These are phyloP conservation scores for Apistogramma diplotaenia DNA, from an alignment of 2,113 vertebrate species.

Conservation along the genomic window DNA sequence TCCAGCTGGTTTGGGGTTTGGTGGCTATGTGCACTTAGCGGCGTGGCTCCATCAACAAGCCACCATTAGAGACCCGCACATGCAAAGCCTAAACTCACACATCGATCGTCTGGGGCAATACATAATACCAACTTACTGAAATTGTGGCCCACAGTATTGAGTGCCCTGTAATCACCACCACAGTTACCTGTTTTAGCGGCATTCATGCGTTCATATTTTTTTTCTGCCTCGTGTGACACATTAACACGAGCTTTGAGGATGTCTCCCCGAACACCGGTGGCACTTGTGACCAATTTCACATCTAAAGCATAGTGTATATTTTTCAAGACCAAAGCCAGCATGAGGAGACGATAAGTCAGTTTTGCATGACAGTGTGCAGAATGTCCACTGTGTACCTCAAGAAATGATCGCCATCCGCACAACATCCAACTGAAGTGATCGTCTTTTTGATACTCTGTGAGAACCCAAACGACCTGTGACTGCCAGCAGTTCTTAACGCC, in stretches of 20 bases:
- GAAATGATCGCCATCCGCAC: not conserved
- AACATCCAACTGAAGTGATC: constrained; percentile 3
- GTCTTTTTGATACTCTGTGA: not conserved
- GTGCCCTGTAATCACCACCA: constrained; percentile 14
- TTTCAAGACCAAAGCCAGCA: not conserved
- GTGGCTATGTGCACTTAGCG: constrained; percentile 64
- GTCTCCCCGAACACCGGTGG: not conserved
- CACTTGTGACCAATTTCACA: not conserved
- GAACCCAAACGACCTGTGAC: constrained; percentile 29
- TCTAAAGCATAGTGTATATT: not conserved
- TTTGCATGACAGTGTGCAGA: not conserved
- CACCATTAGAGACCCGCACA: constrained; percentile 63
- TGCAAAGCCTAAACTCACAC: constrained; percentile 45
- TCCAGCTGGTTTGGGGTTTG: constrained; percentile 27
- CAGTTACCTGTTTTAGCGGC: constrained; percentile 9
- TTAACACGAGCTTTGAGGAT: constrained; percentile 11
- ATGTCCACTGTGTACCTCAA: not conserved
- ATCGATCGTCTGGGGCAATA: constrained; percentile 40
- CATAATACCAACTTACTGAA: constrained; percentile 25
- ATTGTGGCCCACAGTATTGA: constrained; percentile 22
- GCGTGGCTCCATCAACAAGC: constrained; percentile 56
- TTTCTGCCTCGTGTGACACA: not conserved
- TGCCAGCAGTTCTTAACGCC: not conserved
- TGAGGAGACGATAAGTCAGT: not conserved
- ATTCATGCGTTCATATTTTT: constrained; percentile 7